Base-by-base conservation (phyloP, 2,113 vertebrate species). In the Periophthalmodon schlosseri region DNA sequence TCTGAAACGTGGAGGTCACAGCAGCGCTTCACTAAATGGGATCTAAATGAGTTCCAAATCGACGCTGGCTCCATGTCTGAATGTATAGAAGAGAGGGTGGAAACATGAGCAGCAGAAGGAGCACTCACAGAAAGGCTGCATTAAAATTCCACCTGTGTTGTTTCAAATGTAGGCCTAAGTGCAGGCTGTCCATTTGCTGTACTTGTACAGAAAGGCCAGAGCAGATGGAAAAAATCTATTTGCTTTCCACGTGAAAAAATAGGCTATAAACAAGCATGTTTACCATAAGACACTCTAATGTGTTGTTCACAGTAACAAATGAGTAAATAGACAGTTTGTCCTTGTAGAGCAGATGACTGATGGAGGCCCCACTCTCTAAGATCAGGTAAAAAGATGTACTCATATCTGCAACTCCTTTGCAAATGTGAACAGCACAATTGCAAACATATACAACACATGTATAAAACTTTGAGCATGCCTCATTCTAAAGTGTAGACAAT, bases 31-130 rank as follows among this genome's bases (percentile, higher is more conserved):
- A 72, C 70, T 69, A 74, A 50, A 79, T 57, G 75, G 68, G 24
- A 78, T 72, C 70, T 68, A 68, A 77, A 79, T 75, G 68, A 77
- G 39, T 36, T 84, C 74, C 36, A 70, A 76, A 56, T 72, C 67
- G 58, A 47, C 46, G 68, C 64, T 28, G 16, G 24, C 46, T 72
- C 67, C 47, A 16, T 75, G 56, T 78, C 44, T 75, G 34, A 23
- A 13, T 61, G 63, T 68, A 60, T 69, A 78, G 61, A 71, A 23
- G 1, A 8, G 6, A 44, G 52, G 58, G 47, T 36, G 33, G 36
- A 52, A 28, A 28, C 28, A 16, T 58, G 61, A 15, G 52, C 20
- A 63, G 9, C n/a, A n/a, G 34, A 24, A 33, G 12, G 33, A n/a
- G 23, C 3, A 13, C 46, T 54, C 2, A 57, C 8, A 69, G 7